Evolutionary conservation across 2,888 invertebrate genomes (phyloP), one percentile per base, ranked within the genome.

Genomic region (Patella ulyssiponensis): DNA sequence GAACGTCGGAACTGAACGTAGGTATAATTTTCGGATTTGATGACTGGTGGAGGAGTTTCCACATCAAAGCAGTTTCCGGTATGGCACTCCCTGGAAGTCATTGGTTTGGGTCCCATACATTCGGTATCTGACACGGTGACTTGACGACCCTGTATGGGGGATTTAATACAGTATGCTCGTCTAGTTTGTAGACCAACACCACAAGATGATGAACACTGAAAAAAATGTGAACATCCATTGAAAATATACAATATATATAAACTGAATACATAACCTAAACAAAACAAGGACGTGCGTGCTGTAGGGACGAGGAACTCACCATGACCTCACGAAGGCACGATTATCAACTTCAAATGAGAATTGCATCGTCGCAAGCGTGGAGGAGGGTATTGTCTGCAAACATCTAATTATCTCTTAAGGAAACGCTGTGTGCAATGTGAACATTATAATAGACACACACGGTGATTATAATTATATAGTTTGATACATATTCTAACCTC

Each of bases 161-260:
- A 76, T 73, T 88, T 96, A 70, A 94, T 91, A 76, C 98, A 98
- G 88, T 95, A 95, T 73, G 97, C 95, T 44, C 94, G 94, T n/a
- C 98, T 94, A 17, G 95, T 95, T 92, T 97, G 96, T 27, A 95
- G 93, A 0, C 98, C 97, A 90, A 94, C 81, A 11, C 97, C 98
- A 89, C 98, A 98, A 9, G 96, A 95, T 12, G 95, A 96, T 27
- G 97, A 97, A 90, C 98, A 98, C 97, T 97, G 93, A 54, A 91
- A 86, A 44, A 75, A 73, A 77, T 69, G 70, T 44, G 15, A 14
- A 0, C 44, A 44, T 44, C 44, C 44, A 9, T 44, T 44, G 44
- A 44, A 44, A 44, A 9, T 64, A 11, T 69, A 69, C 56, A 17
- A n/a, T 15, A 56, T 23, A 7, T 15, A 52, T 17, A 23, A 44